A percentile compares a stretch with the other conserved stretches of the same genome.
Evolutionary conservation across 1,140 invertebrate genomes (phyloP).

Genomic region (Tenebrio molitor): DNA sequence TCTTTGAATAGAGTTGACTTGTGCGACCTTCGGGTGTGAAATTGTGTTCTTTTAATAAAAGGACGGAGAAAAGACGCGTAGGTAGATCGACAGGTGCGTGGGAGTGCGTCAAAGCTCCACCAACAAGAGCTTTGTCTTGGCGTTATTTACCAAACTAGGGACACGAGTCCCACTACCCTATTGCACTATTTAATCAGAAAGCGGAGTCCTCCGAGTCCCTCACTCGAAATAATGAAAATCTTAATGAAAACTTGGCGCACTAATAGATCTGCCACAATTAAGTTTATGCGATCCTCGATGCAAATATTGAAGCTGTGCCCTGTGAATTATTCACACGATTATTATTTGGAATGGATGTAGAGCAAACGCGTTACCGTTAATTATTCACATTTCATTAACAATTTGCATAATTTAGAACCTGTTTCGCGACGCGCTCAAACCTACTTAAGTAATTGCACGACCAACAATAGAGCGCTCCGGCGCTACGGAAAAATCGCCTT

Average conservation of each 20-base stretch:
- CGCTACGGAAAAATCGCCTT: neutral
- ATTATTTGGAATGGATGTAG: conserved; percentile 23
- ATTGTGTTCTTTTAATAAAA: conserved; percentile 10
- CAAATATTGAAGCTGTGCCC: conserved; percentile 5
- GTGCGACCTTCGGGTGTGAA: conserved; percentile 23
- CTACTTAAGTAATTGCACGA: conserved; percentile 27
- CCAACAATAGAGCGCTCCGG: neutral
- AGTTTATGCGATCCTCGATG: conserved; percentile 11
- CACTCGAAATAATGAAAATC: conserved; percentile 21
- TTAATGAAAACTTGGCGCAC: neutral
- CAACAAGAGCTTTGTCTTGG: no score
- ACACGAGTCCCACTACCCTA: no score
- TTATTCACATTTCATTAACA: conserved; percentile 39
- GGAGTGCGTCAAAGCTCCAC: no score
- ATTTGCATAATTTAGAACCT: conserved; percentile 34
- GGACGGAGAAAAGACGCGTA: no score
- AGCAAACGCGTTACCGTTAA: conserved; percentile 27
- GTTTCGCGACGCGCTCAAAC: conserved; percentile 19
- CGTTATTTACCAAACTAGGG: no score
- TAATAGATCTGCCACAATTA: conserved; percentile 25
- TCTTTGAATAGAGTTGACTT: conserved; percentile 7
- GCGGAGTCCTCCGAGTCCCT: neutral
- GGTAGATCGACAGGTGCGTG: conserved; percentile 13
- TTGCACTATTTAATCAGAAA: neutral
- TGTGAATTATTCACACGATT: conserved; percentile 18